These are phyloP conservation scores for Periophthalmus magnuspinnatus DNA, from an alignment of 2,797 vertebrate species.

Conservation along the genomic window DNA sequence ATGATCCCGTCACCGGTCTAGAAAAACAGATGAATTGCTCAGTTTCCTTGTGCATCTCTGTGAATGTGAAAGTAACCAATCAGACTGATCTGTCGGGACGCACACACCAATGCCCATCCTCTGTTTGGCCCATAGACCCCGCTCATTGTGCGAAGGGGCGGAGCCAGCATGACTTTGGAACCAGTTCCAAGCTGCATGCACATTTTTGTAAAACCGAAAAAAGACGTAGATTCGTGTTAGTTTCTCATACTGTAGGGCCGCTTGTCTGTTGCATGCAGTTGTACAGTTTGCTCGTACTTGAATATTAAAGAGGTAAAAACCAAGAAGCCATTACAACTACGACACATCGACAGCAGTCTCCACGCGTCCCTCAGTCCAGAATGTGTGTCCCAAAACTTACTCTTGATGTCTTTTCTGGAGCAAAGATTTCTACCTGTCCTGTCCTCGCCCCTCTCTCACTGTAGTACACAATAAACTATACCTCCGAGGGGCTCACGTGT, in stretches of 20 bases:
- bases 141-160: conserved; percentile 71
- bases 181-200: conserved; percentile 95
- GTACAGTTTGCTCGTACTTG: conserved; percentile 99
- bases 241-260: conserved; percentile 91
- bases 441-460: conserved; percentile 63
- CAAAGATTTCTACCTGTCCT: conserved; percentile 66
- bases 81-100: conserved; percentile 77
- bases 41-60: conserved; percentile 81
- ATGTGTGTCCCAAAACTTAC: conserved; percentile 88
- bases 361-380: conserved; percentile 83
- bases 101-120: conserved; percentile 60
- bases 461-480: conserved; percentile 68
- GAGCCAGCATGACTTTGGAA: conserved; percentile 92
- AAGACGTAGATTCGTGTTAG: conserved; percentile 90
- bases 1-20: conserved; percentile 76
- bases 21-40: conserved; percentile 47
- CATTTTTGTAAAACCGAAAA: conserved; percentile 76
- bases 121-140: conserved; percentile 53
- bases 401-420: conserved; percentile 74
- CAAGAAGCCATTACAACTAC: conserved; percentile 94
- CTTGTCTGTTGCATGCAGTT: conserved; percentile 99
- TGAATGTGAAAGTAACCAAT: conserved; percentile 80
- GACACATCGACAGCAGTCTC: conserved; percentile 85
- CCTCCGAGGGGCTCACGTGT: conserved; percentile 67
- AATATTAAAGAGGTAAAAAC: conserved; percentile 89